These are phyloP conservation scores for Grallaria varia DNA, from an alignment of 2,113 vertebrate genomes.

Conservation along the genomic window DNA sequence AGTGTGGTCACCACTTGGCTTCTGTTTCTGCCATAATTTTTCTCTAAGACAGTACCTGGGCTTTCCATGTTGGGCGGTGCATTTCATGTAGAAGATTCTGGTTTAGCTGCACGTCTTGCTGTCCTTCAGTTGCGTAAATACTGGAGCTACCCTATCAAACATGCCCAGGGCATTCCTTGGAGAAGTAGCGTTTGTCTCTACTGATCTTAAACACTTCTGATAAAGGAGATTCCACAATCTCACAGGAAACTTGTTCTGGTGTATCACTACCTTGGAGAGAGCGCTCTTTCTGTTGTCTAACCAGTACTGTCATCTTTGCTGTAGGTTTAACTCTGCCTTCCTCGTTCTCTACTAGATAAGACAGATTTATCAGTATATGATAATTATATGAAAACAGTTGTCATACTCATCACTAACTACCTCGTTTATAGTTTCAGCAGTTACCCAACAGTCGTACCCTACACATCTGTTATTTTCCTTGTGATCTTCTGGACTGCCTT, in stretches of 20 bases:
- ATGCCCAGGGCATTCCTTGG: background rate
- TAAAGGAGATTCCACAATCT: background rate
- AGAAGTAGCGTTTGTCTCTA: background rate
- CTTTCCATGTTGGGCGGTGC: background rate
- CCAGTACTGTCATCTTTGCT: background rate
- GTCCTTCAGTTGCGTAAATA: background rate
- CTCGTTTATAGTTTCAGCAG: background rate
- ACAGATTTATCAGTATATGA: background rate
- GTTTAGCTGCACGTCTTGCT: background rate
- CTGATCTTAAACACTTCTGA: background rate
- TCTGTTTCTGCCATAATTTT: background rate
- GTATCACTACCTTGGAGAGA: background rate
- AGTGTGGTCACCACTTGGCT: background rate
- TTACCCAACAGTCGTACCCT: accelerated
- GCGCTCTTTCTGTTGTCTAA: background rate
- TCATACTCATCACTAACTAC: background rate
- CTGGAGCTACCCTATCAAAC: background rate
- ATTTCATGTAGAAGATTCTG: background rate
- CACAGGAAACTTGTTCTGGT: background rate
- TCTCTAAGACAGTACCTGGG: background rate
- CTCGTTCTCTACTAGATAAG: background rate
- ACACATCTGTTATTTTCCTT: background rate
- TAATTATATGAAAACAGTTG: background rate
- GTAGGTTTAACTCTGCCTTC: background rate
- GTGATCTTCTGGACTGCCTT: background rate